These are phyloP conservation scores for Pardosa pseudoannulata DNA, from an alignment of 2,888 invertebrate species.

Conservation along the genomic window DNA sequence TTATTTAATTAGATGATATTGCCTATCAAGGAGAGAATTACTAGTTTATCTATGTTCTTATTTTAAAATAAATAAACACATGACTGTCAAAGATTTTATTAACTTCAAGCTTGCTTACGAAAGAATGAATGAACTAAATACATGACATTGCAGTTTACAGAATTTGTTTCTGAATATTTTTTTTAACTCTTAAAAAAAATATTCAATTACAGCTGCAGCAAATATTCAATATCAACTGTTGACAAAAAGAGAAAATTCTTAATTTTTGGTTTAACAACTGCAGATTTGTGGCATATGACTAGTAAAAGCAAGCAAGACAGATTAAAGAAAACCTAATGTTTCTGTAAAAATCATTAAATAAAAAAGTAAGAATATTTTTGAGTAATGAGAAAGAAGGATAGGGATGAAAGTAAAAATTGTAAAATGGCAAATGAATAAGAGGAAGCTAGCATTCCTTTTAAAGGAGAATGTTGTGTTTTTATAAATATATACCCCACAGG, in stretches of 20 bases:
- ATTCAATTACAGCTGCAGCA: neutral
- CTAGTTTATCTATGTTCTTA: no score
- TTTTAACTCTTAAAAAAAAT: neutral
- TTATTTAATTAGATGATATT: no score
- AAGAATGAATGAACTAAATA: conserved; percentile 42
- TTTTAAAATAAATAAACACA: neutral
- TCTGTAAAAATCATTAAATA: neutral
- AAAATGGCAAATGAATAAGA: conserved; percentile 34
- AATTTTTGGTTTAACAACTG: neutral
- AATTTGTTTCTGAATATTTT: neutral
- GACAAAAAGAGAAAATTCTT: neutral
- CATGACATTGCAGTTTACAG: conserved; percentile 38
- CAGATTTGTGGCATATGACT: conserved; percentile 24
- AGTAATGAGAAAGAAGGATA: neutral
- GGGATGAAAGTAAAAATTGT: neutral
- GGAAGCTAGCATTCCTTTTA: conserved; percentile 64
- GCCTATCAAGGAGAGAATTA: no score
- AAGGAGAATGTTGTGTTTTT: conserved; percentile 55
- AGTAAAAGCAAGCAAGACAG: conserved; percentile 37
- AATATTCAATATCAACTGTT: neutral
- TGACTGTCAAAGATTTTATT: conserved; percentile 37
- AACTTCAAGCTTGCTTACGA: conserved; percentile 57
- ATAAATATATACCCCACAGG: conserved; percentile 71
- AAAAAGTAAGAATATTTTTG: neutral
- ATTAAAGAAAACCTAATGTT: neutral